A percentile compares a stretch with the other conserved stretches of the same genome.
These are phyloP conservation scores for Smittia sp. DNA, from an alignment of 2,888 invertebrate genomes.

Conservation along the genomic window DNA sequence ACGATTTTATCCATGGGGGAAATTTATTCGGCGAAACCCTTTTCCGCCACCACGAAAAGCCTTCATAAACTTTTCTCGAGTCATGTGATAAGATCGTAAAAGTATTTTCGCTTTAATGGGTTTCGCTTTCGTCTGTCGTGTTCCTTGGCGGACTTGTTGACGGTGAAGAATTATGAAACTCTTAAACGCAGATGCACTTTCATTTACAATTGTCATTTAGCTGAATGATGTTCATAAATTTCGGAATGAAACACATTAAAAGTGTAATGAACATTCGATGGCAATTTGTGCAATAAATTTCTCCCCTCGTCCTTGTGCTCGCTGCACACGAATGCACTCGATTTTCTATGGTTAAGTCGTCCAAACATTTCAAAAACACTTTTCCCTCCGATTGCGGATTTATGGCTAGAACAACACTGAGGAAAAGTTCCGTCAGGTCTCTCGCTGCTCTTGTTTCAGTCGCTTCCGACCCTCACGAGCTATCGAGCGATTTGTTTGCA, in stretches of 20 bases:
- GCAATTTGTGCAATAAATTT: slow-evolving; percentile 13
- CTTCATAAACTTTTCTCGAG: slow-evolving; percentile 2
- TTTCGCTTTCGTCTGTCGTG: not conserved
- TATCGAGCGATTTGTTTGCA: slow-evolving; percentile 1
- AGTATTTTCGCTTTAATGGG: not conserved
- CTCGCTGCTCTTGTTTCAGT: not conserved
- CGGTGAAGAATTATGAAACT: no score
- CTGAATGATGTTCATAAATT: not conserved
- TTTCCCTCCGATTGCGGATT: not conserved
- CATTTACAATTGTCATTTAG: not conserved
- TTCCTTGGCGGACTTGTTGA: not conserved
- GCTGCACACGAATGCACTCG: slow-evolving; percentile 9
- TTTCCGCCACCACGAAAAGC: not conserved
- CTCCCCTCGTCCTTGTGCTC: slow-evolving; percentile 1
- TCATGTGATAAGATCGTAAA: not conserved
- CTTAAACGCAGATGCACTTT: not conserved
- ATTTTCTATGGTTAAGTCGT: slow-evolving; percentile 6
- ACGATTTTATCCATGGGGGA: not conserved
- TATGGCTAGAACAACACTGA: not conserved
- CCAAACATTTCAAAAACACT: slow-evolving; percentile 21
- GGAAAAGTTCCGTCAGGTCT: not conserved
- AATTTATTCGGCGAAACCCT: not conserved
- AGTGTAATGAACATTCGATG: slow-evolving; percentile 20
- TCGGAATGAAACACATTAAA: not conserved
- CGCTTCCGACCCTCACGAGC: not conserved